Base-by-base conservation (phyloP, 2,797 vertebrate genomes). In the Champsocephalus esox region DNA sequence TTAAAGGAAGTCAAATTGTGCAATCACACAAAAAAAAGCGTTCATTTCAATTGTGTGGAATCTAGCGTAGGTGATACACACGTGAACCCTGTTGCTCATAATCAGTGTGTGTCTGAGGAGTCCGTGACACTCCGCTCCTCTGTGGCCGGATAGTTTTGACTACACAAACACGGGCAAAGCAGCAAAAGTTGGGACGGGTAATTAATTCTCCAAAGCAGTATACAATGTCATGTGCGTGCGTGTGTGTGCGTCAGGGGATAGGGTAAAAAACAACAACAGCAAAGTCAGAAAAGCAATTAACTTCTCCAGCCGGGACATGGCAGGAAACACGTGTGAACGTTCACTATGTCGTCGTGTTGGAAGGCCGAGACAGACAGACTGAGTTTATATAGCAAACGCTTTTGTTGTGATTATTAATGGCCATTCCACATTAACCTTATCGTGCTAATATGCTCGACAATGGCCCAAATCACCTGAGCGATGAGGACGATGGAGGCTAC, bases 371-470 rank as follows among this genome's bases (percentile, higher is more conserved):
- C 75, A 50, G 54, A 70, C 77, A 73, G 72, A 64, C 75, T 16
- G 43, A 48, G 64, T 77, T 70, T 77, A 63, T 78, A 38, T 45
- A 24, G 69, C 3, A 24, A 8, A 12, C 79, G 88, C 87, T 91
- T 92, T 91, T 90, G 87, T 92, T 88, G 77, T 80, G 80, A 85
- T 92, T 91, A 91, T 92, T 92, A 92, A 91, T 92, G 88, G 81
- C 60, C 61, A 2, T 84, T 90, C 90, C 85, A 88, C 86, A 90
- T 92, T 91, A 92, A 92, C 91, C 81, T 83, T 69, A 1, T 65
- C 34, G 57, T 68, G 77, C 81, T 91, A 91, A 93, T 91, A 90
- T 85, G 92, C 90, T 87, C 79, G 38, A 90, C 90, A 93, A 91
- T 91, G 87, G 91, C 79, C 90, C 90, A 87, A 86, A 91, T 91